These are phyloP conservation scores for Aleadryas rufinucha DNA, from an alignment of 2,113 vertebrate species.

Conservation along the genomic window DNA sequence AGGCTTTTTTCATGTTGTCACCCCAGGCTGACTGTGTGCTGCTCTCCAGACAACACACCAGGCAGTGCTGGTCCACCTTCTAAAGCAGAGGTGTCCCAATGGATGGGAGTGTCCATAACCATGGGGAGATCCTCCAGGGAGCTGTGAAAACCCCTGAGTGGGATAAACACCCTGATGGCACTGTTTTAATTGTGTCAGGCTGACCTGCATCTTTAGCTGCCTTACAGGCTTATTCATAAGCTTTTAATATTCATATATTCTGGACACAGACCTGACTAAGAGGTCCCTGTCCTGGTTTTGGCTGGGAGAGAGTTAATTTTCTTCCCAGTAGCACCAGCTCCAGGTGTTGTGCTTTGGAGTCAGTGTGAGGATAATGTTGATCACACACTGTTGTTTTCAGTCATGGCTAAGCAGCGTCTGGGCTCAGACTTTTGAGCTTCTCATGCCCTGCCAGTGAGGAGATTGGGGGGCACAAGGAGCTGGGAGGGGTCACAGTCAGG, in stretches of 20 bases:
- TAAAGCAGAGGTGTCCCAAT: neutral
- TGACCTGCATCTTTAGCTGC: neutral
- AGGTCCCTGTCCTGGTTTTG: neutral
- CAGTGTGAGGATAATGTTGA: neutral
- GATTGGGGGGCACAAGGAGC: neutral
- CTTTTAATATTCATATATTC: neutral
- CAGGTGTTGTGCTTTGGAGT: neutral
- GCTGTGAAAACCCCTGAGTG: neutral
- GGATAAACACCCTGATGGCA: neutral
- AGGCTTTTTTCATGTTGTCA: neutral
- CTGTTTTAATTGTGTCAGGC: neutral
- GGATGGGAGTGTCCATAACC: neutral
- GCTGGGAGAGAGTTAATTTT: neutral
- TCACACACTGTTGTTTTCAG: neutral
- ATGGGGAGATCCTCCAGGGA: neutral
- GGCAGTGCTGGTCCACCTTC: neutral
- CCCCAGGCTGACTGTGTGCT: neutral
- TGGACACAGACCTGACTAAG: neutral
- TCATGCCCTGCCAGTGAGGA: neutral
- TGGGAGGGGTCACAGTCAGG: neutral
- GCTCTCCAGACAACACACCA: neutral
- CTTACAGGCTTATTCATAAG: neutral
- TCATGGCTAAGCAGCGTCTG: neutral
- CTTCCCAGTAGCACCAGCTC: neutral
- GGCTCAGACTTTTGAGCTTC: neutral